These are phyloP conservation scores for Pteropus rufus DNA, from an alignment of 2,797 vertebrate species.

Conservation along the genomic window DNA sequence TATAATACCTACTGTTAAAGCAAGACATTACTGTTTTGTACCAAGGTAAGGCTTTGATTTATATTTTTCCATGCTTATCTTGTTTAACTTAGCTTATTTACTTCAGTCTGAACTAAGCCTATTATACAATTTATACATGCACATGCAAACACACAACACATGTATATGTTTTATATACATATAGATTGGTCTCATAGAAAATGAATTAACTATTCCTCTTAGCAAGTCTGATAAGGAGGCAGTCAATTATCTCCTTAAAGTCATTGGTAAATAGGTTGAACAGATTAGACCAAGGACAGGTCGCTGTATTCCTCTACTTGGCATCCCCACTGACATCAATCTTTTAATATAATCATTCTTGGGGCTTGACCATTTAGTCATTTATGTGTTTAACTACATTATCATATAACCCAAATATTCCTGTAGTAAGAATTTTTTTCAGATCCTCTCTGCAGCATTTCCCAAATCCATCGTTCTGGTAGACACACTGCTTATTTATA, in stretches of 20 bases:
- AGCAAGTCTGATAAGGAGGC: conserved; percentile 27
- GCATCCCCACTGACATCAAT: neutral
- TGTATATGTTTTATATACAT: neutral
- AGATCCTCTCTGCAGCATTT: conserved; percentile 25
- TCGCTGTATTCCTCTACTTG: neutral
- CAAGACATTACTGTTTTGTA: neutral
- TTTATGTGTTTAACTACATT: neutral
- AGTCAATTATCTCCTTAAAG: conserved; percentile 20
- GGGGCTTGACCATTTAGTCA: neutral
- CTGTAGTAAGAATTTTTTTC: neutral
- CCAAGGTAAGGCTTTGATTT: neutral
- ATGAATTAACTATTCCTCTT: neutral
- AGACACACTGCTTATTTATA: neutral
- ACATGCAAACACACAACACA: neutral
- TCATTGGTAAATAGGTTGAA: neutral
- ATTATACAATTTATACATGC: neutral
- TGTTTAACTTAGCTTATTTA: neutral
- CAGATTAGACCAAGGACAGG: neutral
- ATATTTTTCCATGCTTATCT: neutral
- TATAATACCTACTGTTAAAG: neutral
- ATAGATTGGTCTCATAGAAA: neutral
- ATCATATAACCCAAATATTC: neutral
- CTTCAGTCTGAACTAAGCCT: neutral
- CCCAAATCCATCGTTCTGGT: neutral
- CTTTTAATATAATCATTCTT: neutral